phyloP scores from a whole-genome alignment of 1,140 invertebrate species.

The Ctenoplectra terminalis region DNA sequence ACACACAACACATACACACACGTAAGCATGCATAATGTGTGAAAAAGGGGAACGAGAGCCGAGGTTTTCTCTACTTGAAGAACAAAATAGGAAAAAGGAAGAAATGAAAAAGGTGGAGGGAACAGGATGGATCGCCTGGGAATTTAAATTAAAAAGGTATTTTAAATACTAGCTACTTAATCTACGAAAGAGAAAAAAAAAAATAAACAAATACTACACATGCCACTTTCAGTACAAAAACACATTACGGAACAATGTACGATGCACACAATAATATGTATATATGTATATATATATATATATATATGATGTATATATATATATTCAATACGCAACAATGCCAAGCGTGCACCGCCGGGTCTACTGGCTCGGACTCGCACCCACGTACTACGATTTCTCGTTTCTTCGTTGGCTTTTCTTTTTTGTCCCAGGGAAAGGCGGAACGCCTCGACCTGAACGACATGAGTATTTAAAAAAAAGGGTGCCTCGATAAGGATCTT shows the following conservation, averaged over 20 bases:
- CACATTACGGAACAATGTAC: slow-evolving; percentile 57
- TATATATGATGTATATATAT: slow-evolving; percentile 2
- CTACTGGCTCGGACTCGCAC: slow-evolving; percentile 64
- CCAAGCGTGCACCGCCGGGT: slow-evolving; percentile 74
- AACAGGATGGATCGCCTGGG: slow-evolving; percentile 12
- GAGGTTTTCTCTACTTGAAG: slow-evolving; percentile 39
- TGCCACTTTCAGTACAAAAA: slow-evolving; percentile 72
- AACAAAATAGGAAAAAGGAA: neutral
- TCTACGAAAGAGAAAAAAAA: slow-evolving; percentile 70
- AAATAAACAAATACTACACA: slow-evolving; percentile 75
- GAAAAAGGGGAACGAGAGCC: slow-evolving; percentile 21
- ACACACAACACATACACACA: slow-evolving; percentile 47
- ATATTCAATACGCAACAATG: slow-evolving; percentile 66
- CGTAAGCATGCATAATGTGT: slow-evolving; percentile 69
- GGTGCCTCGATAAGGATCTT: slow-evolving; percentile 33
- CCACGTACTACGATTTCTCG: slow-evolving; percentile 57
- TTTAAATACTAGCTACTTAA: slow-evolving; percentile 75
- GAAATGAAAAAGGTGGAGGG: neutral
- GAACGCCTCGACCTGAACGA: slow-evolving; percentile 32
- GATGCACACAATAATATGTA: slow-evolving; percentile 64
- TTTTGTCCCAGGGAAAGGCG: slow-evolving; percentile 39
- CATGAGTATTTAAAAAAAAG: slow-evolving; percentile 43
- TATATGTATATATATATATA: neutral
- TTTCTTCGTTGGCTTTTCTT: slow-evolving; percentile 33
- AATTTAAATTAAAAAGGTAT: slow-evolving; percentile 64